A percentile compares a stretch with the other conserved stretches of the same genome.
phyloP scores from a whole-genome alignment of 2,888 invertebrate genomes.

The Esperia sulphurella region DNA sequence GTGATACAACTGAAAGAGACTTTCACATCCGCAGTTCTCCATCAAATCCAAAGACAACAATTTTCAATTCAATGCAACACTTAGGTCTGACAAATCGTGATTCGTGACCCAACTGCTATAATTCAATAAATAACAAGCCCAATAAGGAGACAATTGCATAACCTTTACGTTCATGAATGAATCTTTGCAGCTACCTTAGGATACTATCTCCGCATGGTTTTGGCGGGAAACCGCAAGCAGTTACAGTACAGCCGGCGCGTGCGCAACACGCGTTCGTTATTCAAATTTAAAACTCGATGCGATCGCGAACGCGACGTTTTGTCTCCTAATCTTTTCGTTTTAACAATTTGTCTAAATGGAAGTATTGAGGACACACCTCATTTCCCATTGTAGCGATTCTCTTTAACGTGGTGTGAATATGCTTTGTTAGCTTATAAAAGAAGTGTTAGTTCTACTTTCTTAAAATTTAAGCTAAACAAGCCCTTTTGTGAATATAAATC shows the following conservation, averaged over 20 bases:
- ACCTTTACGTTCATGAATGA: constrained; percentile 60
- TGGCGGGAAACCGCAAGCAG: constrained; percentile 69
- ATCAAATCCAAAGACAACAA: background rate
- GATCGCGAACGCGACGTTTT: constrained; percentile 70
- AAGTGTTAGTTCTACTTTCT: constrained; percentile 75
- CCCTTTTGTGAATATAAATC: constrained; percentile 35
- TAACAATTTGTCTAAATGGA: constrained; percentile 61
- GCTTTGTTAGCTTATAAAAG: constrained; percentile 65
- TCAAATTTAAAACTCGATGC: constrained; percentile 50
- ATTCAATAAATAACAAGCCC: constrained; percentile 38
- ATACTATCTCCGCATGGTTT: constrained; percentile 58
- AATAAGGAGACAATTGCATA: constrained; percentile 54
- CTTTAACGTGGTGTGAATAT: constrained; percentile 69
- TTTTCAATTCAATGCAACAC: constrained; percentile 6
- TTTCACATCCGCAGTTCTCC: too few relatives aligned
- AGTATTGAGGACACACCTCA: constrained; percentile 72
- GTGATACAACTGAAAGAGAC: too few relatives aligned
- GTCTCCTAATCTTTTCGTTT: constrained; percentile 64
- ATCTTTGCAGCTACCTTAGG: constrained; percentile 41
- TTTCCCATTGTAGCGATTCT: constrained; percentile 63
- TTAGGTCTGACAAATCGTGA: constrained; percentile 16
- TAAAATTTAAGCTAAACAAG: constrained; percentile 52
- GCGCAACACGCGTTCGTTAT: constrained; percentile 69
- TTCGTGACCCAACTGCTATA: constrained; percentile 34
- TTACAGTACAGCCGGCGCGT: constrained; percentile 65